phyloP scores from a whole-genome alignment of 2,888 invertebrate genomes.

The Drosophila basisetae region DNA sequence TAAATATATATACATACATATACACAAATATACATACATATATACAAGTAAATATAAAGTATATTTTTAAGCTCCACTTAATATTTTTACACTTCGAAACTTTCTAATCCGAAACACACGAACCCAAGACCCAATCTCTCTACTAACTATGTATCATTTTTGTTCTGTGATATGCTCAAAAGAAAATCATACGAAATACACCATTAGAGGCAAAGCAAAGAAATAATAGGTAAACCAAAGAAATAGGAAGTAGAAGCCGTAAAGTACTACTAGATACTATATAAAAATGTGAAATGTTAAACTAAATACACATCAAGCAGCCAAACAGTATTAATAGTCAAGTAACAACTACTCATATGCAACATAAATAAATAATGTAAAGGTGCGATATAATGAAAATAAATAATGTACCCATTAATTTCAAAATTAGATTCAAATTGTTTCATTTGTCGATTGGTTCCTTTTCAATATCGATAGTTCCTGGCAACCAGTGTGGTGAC shows the following conservation, averaged over 20 bases:
- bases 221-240: conserved; percentile 33
- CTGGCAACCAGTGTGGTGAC: conserved; percentile 14
- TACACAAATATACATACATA: conserved; percentile 27
- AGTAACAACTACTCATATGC: conserved; percentile 55
- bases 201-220: conserved; percentile 44
- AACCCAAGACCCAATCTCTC: conserved; percentile 53
- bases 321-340: conserved; percentile 72
- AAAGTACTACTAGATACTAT: conserved; percentile 26
- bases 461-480: conserved; percentile 24
- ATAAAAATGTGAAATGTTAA: conserved; percentile 33
- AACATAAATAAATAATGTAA: conserved; percentile 46
- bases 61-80: conserved; percentile 69
- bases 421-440: conserved; percentile 20
- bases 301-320: conserved; percentile 60
- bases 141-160: conserved; percentile 78
- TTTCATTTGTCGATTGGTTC: not conserved
- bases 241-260: conserved; percentile 48
- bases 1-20: conserved; percentile 1
- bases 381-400: conserved; percentile 50
- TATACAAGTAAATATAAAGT: conserved; percentile 39
- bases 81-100: conserved; percentile 74
- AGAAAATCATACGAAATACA: conserved; percentile 62
- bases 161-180: conserved; percentile 83
- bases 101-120: conserved; percentile 53
- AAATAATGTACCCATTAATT: conserved; percentile 52